Evolutionary conservation across 2,888 invertebrate species (phyloP).

Genomic region (Strigamia transsilvanica): DNA sequence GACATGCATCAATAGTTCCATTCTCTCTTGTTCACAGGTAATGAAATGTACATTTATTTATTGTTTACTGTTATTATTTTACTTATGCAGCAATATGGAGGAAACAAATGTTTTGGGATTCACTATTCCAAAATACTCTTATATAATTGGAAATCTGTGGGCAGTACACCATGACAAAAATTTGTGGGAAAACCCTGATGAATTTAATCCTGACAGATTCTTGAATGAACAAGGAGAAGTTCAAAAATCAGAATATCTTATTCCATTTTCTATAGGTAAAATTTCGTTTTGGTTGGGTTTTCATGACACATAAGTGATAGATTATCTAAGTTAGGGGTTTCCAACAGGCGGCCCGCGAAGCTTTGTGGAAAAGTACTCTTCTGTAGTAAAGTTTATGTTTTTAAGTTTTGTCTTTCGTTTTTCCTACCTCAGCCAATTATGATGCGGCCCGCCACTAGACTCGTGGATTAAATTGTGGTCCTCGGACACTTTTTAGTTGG

Average conservation of each 20-base stretch:
- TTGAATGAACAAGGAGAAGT: conserved; percentile 52
- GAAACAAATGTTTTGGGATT: conserved; percentile 46
- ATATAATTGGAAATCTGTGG: conserved; percentile 50
- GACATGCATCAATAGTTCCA: neutral
- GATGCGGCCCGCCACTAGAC: too few species aligned
- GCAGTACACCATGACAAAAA: conserved; percentile 48
- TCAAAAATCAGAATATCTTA: conserved; percentile 36
- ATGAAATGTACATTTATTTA: neutral
- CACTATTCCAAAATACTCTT: conserved; percentile 43
- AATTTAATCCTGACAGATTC: conserved; percentile 52
- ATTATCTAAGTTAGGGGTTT: too few species aligned
- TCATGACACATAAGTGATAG: too few species aligned
- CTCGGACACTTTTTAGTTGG: too few species aligned
- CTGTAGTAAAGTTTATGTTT: too few species aligned
- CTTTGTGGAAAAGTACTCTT: too few species aligned
- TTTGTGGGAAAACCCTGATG: conserved; percentile 38
- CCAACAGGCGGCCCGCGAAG: too few species aligned
- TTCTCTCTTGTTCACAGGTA: neutral
- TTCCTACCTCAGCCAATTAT: too few species aligned
- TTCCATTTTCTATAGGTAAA: conserved; percentile 52
- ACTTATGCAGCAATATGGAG: neutral
- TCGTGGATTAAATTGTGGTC: too few species aligned
- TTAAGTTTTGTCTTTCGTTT: too few species aligned
- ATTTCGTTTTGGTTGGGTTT: too few species aligned
- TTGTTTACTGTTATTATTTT: too few species aligned